Base-by-base conservation (phyloP, 2,797 vertebrate genomes). In the Gobionotothen gibberifrons region DNA sequence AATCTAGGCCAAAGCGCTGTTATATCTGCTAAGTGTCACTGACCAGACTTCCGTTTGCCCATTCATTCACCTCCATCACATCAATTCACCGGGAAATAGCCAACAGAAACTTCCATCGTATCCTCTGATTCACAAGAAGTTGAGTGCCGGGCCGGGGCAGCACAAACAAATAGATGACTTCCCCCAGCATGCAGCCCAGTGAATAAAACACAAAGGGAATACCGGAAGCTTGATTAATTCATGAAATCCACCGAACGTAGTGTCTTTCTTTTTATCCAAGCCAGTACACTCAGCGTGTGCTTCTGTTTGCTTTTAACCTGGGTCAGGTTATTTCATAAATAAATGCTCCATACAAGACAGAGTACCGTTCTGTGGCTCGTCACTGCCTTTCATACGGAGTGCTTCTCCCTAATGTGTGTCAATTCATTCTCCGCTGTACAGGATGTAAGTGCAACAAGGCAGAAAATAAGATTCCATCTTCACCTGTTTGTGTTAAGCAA, bases 171-270 rank as follows among this genome's bases (percentile, higher is more conserved):
- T 36, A 72, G 57, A 66, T 79, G 80, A 87, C 86, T 76, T 85
- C 81, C 55, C 68, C 60, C 8, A 44, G 54, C 58, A 73, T 61
- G 76, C 82, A 86, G 74, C 83, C 89, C 58, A 82, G 78, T 86
- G 90, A 76, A 79, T 83, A 87, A 86, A 90, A 82, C 90, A 89
- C 82, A 72, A 75, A 69, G 75, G 82, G 84, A 87, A 88, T 85
- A 90, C 90, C 69, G 52, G 82, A 72, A 72, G 81, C 74, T 79
- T 95, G 76, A 91, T 91, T 95, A 89, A 94, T 95, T 94, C 83
- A 94, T 94, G 90, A 93, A 86, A 83, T 80, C 53, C 62, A 48
- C 57, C 39, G 68, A 84, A 77, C 9, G 54, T 68, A 48, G 70
- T 74, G 67, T 85, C 71, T 85, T 81, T 78, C 54, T 77, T 81